Evolutionary conservation across 1,140 invertebrate genomes (phyloP).

Genomic region (Drosophila teissieri): DNA sequence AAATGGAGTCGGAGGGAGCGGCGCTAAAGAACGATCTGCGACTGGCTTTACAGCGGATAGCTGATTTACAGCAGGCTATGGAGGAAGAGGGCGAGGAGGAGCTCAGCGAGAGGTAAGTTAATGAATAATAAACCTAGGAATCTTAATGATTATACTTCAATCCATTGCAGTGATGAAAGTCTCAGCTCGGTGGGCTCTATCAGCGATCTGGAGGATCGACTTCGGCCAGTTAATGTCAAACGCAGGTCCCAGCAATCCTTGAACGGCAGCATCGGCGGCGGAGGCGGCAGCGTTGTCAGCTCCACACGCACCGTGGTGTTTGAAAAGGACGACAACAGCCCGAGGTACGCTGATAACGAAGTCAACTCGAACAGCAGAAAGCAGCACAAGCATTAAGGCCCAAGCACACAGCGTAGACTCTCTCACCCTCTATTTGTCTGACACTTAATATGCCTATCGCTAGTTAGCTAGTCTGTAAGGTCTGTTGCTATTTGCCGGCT

Average conservation of each 20-base stretch:
- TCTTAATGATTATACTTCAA: neutral
- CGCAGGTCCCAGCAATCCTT: slow-evolving; percentile 70
- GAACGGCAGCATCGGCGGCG: slow-evolving; percentile 51
- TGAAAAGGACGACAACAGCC: slow-evolving; percentile 83
- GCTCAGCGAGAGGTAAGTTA: slow-evolving; percentile 87
- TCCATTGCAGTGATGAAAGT: slow-evolving; percentile 70
- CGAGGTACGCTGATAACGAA: slow-evolving; percentile 81
- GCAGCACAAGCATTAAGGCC: slow-evolving; percentile 77
- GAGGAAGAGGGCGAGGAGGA: slow-evolving; percentile 91
- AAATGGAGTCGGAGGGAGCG: slow-evolving; percentile 87
- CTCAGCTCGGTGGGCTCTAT: slow-evolving; percentile 77
- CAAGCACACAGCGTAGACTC: slow-evolving; percentile 49
- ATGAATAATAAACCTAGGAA: neutral
- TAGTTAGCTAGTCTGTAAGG: slow-evolving; percentile 75
- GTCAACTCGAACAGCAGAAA: slow-evolving; percentile 74
- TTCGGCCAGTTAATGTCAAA: slow-evolving; percentile 76
- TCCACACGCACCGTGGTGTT: slow-evolving; percentile 75
- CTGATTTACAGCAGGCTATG: slow-evolving; percentile 93
- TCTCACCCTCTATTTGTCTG: slow-evolving; percentile 51
- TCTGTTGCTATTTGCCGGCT: slow-evolving; percentile 76
- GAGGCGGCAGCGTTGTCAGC: slow-evolving; percentile 36
- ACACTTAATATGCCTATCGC: slow-evolving; percentile 57
- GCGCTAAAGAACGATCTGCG: slow-evolving; percentile 90
- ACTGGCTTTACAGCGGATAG: slow-evolving; percentile 92
- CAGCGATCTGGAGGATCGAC: slow-evolving; percentile 76